Evolutionary conservation across 2,888 invertebrate species (phyloP), one percentile per base, ranked within the genome.

Genomic region (Agrochola lota): DNA sequence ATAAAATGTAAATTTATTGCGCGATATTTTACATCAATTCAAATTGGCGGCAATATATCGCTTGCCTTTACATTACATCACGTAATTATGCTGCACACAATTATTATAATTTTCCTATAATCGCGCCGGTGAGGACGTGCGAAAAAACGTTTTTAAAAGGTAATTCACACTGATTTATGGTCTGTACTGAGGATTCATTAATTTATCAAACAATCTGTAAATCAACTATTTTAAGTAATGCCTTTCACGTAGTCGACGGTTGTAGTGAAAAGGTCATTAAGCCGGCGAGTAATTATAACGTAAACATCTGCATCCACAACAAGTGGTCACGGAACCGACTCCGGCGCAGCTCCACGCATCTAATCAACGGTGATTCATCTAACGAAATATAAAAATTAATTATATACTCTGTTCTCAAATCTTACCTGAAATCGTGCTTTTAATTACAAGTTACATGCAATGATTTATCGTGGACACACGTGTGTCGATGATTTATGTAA

Each of bases 61-160:
- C 92, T 92, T 92, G 93, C 93, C 93, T 95, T 79, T 92, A 94
- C 90, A 93, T 95, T 96, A 95, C 94, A 94, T 95, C 95, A 95
- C 94, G 94, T 96, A 94, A 96, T 96, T 96, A 96, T 92, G 92
- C 90, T 86, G 92, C 87, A 91, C 94, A 95, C 95, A 96, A 96
- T 96, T 96, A 96, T 96, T 96, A 96, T 96, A 96, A 96, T 96
- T 96, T 96, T 94, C 94, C 93, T 95, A 95, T 95, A 95, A 96
- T 95, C 95, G 93, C 91, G 92, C 90, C 92, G 93, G 95, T 95
- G 94, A 96, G 94, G 95, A 96, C 95, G 96, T 95, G 96, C 95
- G 96, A 96, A 96, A 95, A 95, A 95, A 95, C 93, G 94, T 94
- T 95, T 95, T 95, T 93, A 94, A 92, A 92, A 91, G 91, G 91